Evolutionary conservation across 2,888 invertebrate genomes (phyloP).

Genomic region (Griposia aprilina): DNA sequence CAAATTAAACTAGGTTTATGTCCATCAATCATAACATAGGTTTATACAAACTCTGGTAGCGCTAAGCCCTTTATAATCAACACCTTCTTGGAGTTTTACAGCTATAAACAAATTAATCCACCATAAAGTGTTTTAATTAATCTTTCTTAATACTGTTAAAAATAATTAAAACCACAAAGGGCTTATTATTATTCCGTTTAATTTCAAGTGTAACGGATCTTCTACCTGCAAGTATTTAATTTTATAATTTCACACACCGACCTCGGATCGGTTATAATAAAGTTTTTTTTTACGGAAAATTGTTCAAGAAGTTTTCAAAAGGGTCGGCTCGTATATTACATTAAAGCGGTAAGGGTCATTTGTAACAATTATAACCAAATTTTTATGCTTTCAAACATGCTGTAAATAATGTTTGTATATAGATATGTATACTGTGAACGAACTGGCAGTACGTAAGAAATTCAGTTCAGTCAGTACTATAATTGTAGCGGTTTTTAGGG

Average conservation of each 20-base stretch:
- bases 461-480: background rate
- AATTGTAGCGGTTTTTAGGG: no score
- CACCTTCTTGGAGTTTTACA: background rate
- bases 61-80: background rate
- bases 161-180: slow-evolving; percentile 20
- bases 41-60: background rate
- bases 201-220: slow-evolving; percentile 15
- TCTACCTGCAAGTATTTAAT: slow-evolving; percentile 26
- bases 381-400: slow-evolving; percentile 27
- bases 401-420: slow-evolving; percentile 31
- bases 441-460: background rate
- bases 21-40: background rate
- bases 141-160: slow-evolving; percentile 12
- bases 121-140: background rate
- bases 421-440: background rate
- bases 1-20: background rate
- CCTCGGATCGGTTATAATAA: slow-evolving; percentile 34
- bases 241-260: slow-evolving; percentile 26
- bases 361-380: slow-evolving; percentile 63
- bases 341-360: slow-evolving; percentile 61
- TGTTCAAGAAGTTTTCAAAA: slow-evolving; percentile 49
- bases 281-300: slow-evolving; percentile 29
- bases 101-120: background rate
- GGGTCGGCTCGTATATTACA: slow-evolving; percentile 49
- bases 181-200: slow-evolving; percentile 32